Percentiles rank a stretch among this genome's conserved stretches.
Conservation (phyloP, 2,113 vertebrate genomes). For the Gasterosteus nipponicus region DNA sequence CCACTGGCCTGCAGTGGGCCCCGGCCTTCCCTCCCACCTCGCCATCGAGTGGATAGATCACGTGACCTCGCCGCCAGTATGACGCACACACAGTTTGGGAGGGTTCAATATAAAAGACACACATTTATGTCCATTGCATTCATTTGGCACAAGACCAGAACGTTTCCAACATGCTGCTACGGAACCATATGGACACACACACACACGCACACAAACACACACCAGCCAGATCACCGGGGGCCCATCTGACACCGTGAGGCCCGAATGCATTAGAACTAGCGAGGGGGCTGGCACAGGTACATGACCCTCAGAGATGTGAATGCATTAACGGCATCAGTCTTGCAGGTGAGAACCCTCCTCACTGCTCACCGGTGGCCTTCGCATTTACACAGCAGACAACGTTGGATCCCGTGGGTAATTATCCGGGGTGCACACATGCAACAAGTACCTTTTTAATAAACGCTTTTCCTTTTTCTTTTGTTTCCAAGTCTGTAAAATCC, state of each 20-base stretch:
- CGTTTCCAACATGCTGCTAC: constrained; percentile 58
- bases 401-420: constrained; percentile 10
- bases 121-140: constrained; percentile 18
- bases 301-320: constrained; percentile 59
- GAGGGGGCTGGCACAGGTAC: constrained; percentile 60
- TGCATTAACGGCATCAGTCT: constrained; percentile 54
- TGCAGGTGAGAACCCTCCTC: constrained; percentile 51
- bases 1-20: constrained; percentile 49
- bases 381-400: constrained; percentile 26
- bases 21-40: constrained; percentile 5
- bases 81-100: constrained; percentile 11
- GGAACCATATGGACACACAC: constrained; percentile 72
- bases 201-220: constrained; percentile 45
- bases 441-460: not conserved
- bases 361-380: constrained; percentile 8
- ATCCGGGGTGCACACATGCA: constrained; percentile 1
- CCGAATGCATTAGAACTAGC: constrained; percentile 64
- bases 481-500: not conserved
- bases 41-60: not conserved
- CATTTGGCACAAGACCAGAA: constrained; percentile 56
- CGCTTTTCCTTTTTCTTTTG: not conserved
- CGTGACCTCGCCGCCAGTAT: not conserved
- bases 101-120: not conserved
- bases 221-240: constrained; percentile 61
- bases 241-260: constrained; percentile 62